These are phyloP conservation scores for Ophion ellenae DNA, from an alignment of 2,888 invertebrate genomes.

Conservation along the genomic window DNA sequence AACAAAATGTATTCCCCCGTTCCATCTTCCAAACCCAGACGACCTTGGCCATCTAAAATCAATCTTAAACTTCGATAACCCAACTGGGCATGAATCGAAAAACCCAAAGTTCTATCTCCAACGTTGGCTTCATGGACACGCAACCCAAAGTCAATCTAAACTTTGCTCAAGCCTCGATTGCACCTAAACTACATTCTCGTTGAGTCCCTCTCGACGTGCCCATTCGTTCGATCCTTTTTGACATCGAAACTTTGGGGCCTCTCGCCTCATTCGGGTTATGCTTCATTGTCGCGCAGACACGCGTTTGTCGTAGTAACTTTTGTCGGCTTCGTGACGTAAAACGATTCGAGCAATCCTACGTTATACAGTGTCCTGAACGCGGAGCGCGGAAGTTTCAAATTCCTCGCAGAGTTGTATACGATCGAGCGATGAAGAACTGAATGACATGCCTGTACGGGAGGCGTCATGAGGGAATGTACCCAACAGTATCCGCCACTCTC, in stretches of 20 bases:
- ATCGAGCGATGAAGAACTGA: constrained; percentile 62
- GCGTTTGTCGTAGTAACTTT: constrained; percentile 5
- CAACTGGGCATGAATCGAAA: background rate
- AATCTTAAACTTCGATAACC: background rate
- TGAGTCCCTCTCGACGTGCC: background rate
- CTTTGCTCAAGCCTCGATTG: background rate
- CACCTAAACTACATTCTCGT: background rate
- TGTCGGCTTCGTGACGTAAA: background rate
- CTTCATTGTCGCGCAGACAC: background rate
- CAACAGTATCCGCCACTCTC: constrained; percentile 71
- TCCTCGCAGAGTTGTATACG: constrained; percentile 42
- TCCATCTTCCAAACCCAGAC: background rate
- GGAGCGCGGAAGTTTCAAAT: constrained; percentile 65
- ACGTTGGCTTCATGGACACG: background rate
- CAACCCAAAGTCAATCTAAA: background rate
- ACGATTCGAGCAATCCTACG: background rate
- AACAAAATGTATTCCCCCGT: background rate
- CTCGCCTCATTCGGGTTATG: background rate
- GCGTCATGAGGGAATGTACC: constrained; percentile 62
- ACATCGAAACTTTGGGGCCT: background rate
- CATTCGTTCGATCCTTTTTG: background rate
- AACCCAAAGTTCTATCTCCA: background rate
- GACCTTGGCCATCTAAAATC: background rate
- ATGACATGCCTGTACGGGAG: constrained; percentile 42
- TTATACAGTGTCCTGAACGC: constrained; percentile 5